phyloP scores from a whole-genome alignment of 2,113 vertebrate species.

The Ancistrus triradiatus region DNA sequence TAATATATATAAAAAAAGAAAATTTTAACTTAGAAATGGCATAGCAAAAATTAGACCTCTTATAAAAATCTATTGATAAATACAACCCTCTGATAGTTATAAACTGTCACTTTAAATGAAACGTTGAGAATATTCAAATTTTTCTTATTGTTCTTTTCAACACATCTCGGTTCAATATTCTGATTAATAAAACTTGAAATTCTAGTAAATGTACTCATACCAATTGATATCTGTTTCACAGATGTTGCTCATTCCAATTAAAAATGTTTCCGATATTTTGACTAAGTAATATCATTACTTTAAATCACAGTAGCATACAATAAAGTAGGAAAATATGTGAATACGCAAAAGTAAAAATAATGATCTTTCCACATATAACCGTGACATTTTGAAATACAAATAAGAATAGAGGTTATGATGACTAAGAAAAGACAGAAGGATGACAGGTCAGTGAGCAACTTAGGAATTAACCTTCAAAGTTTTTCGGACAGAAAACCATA shows the following conservation, averaged over 20 bases:
- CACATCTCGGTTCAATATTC: slow-evolving; percentile 70
- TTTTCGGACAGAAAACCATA: slow-evolving; percentile 93
- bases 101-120: slow-evolving; percentile 98
- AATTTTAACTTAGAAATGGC: slow-evolving; percentile 98
- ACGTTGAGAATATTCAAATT: slow-evolving; percentile 86
- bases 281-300: slow-evolving; percentile 56
- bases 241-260: slow-evolving; percentile 98
- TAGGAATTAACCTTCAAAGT: slow-evolving; percentile 84
- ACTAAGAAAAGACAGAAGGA: slow-evolving; percentile 9
- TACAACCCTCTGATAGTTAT: slow-evolving; percentile 99
- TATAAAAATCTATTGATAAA: slow-evolving; percentile 99
- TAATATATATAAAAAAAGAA: slow-evolving; percentile 76
- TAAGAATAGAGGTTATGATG: slow-evolving; percentile 77
- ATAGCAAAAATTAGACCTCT: slow-evolving; percentile 98
- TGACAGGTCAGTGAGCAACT: slow-evolving; percentile 4
- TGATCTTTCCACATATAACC: slow-evolving; percentile 91
- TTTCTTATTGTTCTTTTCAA: slow-evolving; percentile 82
- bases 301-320: slow-evolving; percentile 99
- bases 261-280: slow-evolving; percentile 76
- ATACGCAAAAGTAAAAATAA: slow-evolving; percentile 99
- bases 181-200: no score
- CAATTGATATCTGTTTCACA: slow-evolving; percentile 98
- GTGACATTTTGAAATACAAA: slow-evolving; percentile 93
- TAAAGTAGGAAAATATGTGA: slow-evolving; percentile 99
- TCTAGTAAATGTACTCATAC: slow-evolving; percentile 95